These are phyloP conservation scores for Enteromius trimaculatus DNA, from an alignment of 2,797 vertebrate genomes.

Conservation along the genomic window DNA sequence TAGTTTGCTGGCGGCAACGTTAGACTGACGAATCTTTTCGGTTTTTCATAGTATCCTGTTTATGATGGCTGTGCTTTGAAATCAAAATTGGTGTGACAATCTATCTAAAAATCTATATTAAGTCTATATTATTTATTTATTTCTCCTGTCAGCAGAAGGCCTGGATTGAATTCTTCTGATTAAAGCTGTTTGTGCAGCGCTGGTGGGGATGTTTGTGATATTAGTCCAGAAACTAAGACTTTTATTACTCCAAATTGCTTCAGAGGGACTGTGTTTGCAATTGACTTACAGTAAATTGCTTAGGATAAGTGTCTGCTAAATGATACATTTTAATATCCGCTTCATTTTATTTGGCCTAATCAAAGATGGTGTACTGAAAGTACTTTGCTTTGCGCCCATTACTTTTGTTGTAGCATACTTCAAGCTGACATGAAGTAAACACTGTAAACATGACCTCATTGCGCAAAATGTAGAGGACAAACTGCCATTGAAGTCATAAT, in stretches of 20 bases:
- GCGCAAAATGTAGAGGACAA: background rate
- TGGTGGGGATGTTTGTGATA: constrained; percentile 14
- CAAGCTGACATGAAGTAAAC: constrained; percentile 14
- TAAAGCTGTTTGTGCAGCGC: constrained; percentile 12
- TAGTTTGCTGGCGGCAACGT: constrained; percentile 49
- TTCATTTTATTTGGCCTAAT: background rate
- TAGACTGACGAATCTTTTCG: constrained; percentile 42
- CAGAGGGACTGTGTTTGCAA: constrained; percentile 16
- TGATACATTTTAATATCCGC: constrained; percentile 13
- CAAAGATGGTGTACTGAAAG: background rate
- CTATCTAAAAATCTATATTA: constrained; percentile 35
- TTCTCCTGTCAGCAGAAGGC: constrained; percentile 7
- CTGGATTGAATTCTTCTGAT: constrained; percentile 28
- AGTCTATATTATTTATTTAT: constrained; percentile 36
- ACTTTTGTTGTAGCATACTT: background rate
- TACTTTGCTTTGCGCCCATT: background rate
- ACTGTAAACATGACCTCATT: constrained; percentile 8
- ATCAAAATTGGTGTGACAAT: constrained; percentile 23
- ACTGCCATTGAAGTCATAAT: constrained; percentile 5
- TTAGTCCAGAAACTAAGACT: constrained; percentile 4
- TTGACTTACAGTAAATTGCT: constrained; percentile 28
- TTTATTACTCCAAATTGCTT: constrained; percentile 20
- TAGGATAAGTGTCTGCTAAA: constrained; percentile 28
- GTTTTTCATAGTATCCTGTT: constrained; percentile 36
- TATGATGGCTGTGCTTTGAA: constrained; percentile 38